phyloP scores from a whole-genome alignment of 2,888 invertebrate species.

The Selenia dentaria region DNA sequence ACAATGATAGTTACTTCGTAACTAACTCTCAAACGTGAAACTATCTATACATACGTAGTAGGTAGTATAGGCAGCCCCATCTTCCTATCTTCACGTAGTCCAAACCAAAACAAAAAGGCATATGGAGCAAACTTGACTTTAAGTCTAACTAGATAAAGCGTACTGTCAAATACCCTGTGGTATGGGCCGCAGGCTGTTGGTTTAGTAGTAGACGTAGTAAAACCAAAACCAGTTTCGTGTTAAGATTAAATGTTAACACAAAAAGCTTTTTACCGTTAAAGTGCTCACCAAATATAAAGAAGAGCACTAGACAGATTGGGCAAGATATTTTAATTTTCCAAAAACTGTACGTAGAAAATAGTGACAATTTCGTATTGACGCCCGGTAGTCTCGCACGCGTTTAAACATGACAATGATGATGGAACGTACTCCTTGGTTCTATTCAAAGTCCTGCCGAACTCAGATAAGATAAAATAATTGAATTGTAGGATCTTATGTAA shows the following conservation, averaged over 20 bases:
- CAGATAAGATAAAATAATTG: no score
- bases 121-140: slow-evolving; percentile 26
- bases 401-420: no score
- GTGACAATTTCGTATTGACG: no score
- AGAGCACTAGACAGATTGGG: slow-evolving; percentile 27
- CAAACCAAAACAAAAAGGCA: slow-evolving; percentile 26
- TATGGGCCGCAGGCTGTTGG: slow-evolving; percentile 39
- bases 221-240: slow-evolving; percentile 69
- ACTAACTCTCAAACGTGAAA: slow-evolving; percentile 21
- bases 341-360: no score
- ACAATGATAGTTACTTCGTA: background rate
- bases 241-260: slow-evolving; percentile 69
- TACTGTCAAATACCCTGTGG: slow-evolving; percentile 16
- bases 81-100: slow-evolving; percentile 35
- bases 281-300: slow-evolving; percentile 55
- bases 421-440: no score
- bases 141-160: slow-evolving; percentile 12
- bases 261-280: slow-evolving; percentile 70
- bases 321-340: background rate
- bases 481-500: no score
- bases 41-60: no score
- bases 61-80: slow-evolving; percentile 30
- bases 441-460: no score
- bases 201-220: slow-evolving; percentile 77
- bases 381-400: no score